Base-by-base conservation (phyloP, 2,888 invertebrate genomes). In the Carabus problematicus region DNA sequence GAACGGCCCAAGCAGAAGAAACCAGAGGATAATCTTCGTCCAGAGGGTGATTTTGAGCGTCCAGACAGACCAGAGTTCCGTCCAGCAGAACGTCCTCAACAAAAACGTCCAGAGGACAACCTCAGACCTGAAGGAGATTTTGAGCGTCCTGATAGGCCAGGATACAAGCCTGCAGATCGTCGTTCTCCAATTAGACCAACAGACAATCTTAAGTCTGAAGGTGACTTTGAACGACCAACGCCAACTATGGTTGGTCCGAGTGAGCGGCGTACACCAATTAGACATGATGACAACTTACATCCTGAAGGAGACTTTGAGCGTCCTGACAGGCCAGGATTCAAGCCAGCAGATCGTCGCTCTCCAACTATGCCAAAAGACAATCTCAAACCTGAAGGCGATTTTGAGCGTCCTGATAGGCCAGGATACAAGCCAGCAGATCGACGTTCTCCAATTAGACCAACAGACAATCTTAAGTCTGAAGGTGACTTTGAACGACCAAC, bases 111-210 rank as follows among this genome's bases (percentile, higher is more conserved):
- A 1, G 82, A 82, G 71, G 89, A 91, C 75, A 91, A 91, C 77
- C 79, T 91, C 0, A 84, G 83, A 74, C 87, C 88, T 3, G 88
- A 85, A 75, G 85, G 84, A 8, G 85, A 89, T 19, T 90, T 90
- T 76, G 86, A 86, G 71, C 80, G 79, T 52, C 81, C 82, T 19
- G 75, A 80, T 3, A 76, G 78, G 8, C 78, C 77, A 1, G 77
- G 78, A 71, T 71, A 77, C 54, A 76, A 80, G 1, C 83, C 80
- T 3, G 78, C 74, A 58, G 84, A 85, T 73, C 79, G 83, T 73
- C 73, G 83, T 69, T 79, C 80, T 0, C 82, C 79, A 1, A 81
- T 80, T 11, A 83, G 76, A 72, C 84, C 78, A 41, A 78, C 82
- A 1, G 89, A 89, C 73, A 89, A 89, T 75, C 74, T 88, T 0